These are phyloP conservation scores for Nymphalis polychloros DNA, from an alignment of 2,888 invertebrate species.

Conservation along the genomic window DNA sequence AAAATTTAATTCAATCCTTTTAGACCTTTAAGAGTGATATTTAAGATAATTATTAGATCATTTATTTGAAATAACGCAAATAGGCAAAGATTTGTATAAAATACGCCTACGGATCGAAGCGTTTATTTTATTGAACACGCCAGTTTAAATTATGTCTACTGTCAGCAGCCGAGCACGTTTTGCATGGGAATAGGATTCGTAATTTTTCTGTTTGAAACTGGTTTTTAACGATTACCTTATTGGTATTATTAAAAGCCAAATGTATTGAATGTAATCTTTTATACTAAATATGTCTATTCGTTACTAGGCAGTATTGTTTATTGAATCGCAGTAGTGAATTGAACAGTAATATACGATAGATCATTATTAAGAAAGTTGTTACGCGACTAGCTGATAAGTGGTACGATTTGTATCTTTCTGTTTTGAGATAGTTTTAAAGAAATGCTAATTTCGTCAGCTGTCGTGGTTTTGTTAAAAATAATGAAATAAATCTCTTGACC, in stretches of 20 bases:
- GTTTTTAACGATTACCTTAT: conserved; percentile 4
- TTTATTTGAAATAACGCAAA: conserved; percentile 16
- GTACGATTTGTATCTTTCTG: not conserved
- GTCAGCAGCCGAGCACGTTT: conserved; percentile 24
- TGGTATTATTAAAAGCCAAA: not conserved
- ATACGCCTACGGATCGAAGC: conserved; percentile 21
- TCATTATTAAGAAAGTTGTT: not conserved
- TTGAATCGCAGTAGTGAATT: not conserved
- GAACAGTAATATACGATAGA: not conserved
- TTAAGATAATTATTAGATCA: not conserved
- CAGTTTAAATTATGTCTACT: conserved; percentile 30
- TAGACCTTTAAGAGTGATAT: no score
- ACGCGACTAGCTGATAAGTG: not conserved
- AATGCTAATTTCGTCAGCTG: not conserved
- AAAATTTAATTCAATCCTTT: no score
- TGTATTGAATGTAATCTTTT: not conserved
- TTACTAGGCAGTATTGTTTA: not conserved
- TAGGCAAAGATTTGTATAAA: conserved; percentile 1
- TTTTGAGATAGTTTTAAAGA: not conserved
- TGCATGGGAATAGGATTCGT: conserved; percentile 16
- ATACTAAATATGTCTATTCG: not conserved
- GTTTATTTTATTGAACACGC: conserved; percentile 33
- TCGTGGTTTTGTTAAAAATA: not conserved
- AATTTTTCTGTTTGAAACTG: conserved; percentile 20
- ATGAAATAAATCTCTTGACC: not conserved